phyloP scores from a whole-genome alignment of 2,797 vertebrate genomes.

The Antrozous pallidus region DNA sequence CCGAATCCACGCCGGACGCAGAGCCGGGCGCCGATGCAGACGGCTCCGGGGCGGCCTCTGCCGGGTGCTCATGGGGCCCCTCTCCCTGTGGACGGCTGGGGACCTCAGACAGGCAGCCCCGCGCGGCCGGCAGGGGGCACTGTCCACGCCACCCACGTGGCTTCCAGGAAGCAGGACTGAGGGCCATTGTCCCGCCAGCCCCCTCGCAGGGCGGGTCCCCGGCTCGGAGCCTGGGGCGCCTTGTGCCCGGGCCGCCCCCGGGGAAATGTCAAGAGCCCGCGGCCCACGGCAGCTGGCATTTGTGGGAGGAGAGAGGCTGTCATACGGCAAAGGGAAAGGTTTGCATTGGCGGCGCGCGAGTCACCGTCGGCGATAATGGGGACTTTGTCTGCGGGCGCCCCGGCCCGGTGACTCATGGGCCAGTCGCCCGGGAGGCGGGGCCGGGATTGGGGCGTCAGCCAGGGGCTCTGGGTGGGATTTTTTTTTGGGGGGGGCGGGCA shows the following conservation, averaged over 20 bases:
- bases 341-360: slow-evolving; percentile 73
- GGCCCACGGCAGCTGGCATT: slow-evolving; percentile 75
- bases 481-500: accelerated
- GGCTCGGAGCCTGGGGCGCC: slow-evolving; percentile 55
- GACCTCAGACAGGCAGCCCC: background rate
- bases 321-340: slow-evolving; percentile 70
- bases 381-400: slow-evolving; percentile 55
- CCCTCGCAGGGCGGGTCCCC: slow-evolving; percentile 58
- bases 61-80: background rate
- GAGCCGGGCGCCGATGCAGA: background rate
- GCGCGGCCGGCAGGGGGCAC: slow-evolving; percentile 21
- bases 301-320: slow-evolving; percentile 70
- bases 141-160: slow-evolving; percentile 57
- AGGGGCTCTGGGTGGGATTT: accelerated
- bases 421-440: background rate
- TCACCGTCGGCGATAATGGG: slow-evolving; percentile 71
- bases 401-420: slow-evolving; percentile 64
- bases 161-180: slow-evolving; percentile 70
- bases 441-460: background rate
- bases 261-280: slow-evolving; percentile 74
- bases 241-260: slow-evolving; percentile 66
- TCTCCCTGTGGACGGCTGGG: background rate
- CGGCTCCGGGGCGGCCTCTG: background rate
- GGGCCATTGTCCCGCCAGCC: slow-evolving; percentile 66
- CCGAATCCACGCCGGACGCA: no score